A percentile compares a stretch with the other conserved stretches of the same genome.
Conservation (phyloP, 2,888 invertebrate genomes). For the Spilosoma lubricipeda region DNA sequence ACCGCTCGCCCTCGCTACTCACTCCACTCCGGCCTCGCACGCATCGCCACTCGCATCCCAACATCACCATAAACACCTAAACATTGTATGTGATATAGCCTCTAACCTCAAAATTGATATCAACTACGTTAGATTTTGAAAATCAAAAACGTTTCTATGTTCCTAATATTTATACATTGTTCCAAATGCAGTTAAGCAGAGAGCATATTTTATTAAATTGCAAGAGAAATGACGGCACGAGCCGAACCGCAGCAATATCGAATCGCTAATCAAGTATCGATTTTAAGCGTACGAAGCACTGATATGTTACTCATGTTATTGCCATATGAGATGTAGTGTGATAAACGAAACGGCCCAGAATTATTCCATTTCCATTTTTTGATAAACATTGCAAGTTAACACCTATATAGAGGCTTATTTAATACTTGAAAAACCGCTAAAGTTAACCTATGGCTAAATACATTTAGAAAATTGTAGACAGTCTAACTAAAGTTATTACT, state of each 20-base stretch:
- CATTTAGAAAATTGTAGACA: conserved; percentile 68
- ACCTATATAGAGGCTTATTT: conserved; percentile 62
- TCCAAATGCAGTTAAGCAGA: conserved; percentile 55
- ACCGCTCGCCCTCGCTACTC: conserved; percentile 41
- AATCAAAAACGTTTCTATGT: conserved; percentile 41
- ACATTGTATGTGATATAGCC: conserved; percentile 61
- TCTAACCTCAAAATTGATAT: conserved; percentile 56
- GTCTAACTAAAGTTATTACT: conserved; percentile 74
- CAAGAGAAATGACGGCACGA: conserved; percentile 56
- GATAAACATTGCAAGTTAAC: conserved; percentile 54
- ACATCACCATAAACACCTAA: conserved; percentile 54
- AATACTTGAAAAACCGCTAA: conserved; percentile 66
- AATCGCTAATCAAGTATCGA: conserved; percentile 20
- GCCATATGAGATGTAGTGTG: conserved; percentile 24
- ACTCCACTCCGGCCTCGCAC: neutral
- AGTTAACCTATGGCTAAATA: conserved; percentile 79
- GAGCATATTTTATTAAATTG: conserved; percentile 58
- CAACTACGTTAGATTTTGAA: conserved; percentile 49
- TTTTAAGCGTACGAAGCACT: conserved; percentile 44
- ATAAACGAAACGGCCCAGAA: conserved; percentile 51
- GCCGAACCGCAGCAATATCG: conserved; percentile 33
- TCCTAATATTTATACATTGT: conserved; percentile 50
- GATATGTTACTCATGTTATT: conserved; percentile 54
- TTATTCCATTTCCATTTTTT: conserved; percentile 50
- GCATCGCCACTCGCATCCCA: conserved; percentile 60